Evolutionary conservation across 2,113 vertebrate genomes (phyloP), one percentile per base, ranked within the genome.

Genomic region (Fukomys damarensis): DNA sequence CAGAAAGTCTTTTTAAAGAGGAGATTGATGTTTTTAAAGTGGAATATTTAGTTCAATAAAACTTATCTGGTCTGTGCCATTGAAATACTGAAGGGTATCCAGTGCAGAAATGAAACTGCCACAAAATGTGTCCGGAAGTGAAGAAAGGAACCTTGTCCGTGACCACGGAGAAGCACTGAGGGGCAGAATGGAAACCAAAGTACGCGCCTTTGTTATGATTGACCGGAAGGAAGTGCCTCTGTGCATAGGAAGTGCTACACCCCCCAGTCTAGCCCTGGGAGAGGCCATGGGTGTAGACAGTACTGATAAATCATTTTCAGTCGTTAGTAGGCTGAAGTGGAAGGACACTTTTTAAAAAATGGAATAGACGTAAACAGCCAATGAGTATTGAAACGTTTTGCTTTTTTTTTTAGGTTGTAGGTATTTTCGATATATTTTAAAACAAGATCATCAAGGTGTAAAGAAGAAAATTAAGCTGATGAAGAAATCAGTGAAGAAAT

Each of bases 391-490:
- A 95, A 86, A 80, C 30, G 32, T 87, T 90, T 14, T 84, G 4
- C 14, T 89, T 52, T 91, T 94, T 70, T 86, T 54, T 7, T 41
- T 86, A 99, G 99, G 96, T 83, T 98, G 98, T 93, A 98, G 95
- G 68, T 99, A 99, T 79, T 99, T 98, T 38, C 98, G 96, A n/a
- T 97, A 97, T 14, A 56, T 99, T 26, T 98, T 94, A n/a, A 97
- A 93, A 49, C 98, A 98, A 89, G 98, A 98, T 81, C 97, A 94
- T 82, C 98, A 98, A 97, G 79, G 85, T 87, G 97, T 91, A 68
- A 95, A 93, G 96, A 98, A 97, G 90, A 98, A 97, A 81, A 97
- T 99, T 70, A 98, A 94, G 79, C 79, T 41, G 16, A 96, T 99
- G 95, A 99, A 98, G 98, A 99, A 96, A 80, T 98, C 98, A 94